Conservation (phyloP, 2,888 invertebrate species). For the Galerucella pusilla region DNA sequence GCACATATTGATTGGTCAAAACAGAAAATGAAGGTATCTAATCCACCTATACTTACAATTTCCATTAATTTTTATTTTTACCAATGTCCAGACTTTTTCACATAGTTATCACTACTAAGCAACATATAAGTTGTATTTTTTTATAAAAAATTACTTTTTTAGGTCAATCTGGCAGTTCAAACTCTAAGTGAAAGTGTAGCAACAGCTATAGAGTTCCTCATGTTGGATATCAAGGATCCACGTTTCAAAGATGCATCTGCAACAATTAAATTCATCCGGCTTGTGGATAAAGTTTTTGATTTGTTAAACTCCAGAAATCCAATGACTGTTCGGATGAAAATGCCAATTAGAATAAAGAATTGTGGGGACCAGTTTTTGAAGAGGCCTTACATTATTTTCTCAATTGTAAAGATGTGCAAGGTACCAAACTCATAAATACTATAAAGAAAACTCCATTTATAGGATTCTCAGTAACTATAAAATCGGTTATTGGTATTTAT, state of each 20-base stretch:
- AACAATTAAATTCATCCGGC: not conserved
- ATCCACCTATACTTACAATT: not conserved
- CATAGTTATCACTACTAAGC: not conserved
- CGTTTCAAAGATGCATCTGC: not conserved
- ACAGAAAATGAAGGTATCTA: slow-evolving; percentile 23
- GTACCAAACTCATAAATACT: slow-evolving; percentile 17
- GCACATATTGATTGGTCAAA: slow-evolving; percentile 18
- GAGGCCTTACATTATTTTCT: slow-evolving; percentile 18
- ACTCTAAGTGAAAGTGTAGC: not conserved
- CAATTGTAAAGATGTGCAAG: slow-evolving; percentile 14
- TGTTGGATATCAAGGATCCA: slow-evolving; percentile 20
- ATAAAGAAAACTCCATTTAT: slow-evolving; percentile 27
- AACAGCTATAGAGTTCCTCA: slow-evolving; percentile 19
- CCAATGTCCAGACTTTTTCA: no score
- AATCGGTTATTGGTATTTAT: slow-evolving; percentile 26
- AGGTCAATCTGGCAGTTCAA: slow-evolving; percentile 23
- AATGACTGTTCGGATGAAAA: slow-evolving; percentile 16
- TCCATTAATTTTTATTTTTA: no score
- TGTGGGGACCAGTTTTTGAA: slow-evolving; percentile 16
- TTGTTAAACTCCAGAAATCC: slow-evolving; percentile 20
- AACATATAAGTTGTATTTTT: no score
- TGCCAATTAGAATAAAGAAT: slow-evolving; percentile 14
- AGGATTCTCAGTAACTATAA: slow-evolving; percentile 25
- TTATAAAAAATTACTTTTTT: not conserved
- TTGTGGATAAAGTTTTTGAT: slow-evolving; percentile 10